Evolutionary conservation across 2,888 invertebrate genomes (phyloP).

Genomic region (Alitta virens): DNA sequence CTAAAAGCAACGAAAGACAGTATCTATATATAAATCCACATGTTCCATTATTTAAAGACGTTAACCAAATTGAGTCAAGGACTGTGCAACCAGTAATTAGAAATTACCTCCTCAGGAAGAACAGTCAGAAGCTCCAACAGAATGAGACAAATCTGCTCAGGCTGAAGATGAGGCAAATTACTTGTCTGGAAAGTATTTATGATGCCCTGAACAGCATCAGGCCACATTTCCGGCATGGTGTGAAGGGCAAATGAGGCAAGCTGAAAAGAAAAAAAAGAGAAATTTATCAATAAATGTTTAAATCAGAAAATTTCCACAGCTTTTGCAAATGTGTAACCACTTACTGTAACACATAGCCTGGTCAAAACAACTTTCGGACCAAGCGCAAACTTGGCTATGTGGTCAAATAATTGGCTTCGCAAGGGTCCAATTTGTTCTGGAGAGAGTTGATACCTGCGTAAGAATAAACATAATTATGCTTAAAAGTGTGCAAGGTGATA

Average conservation of each 20-base stretch:
- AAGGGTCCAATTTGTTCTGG: slow-evolving; percentile 74
- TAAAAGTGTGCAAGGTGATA: too few relatives aligned
- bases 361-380: slow-evolving; percentile 84
- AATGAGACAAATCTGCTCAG: slow-evolving; percentile 66
- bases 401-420: slow-evolving; percentile 74
- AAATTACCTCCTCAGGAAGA: slow-evolving; percentile 76
- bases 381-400: slow-evolving; percentile 72
- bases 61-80: too few relatives aligned
- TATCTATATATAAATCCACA: neutral
- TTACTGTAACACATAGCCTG: slow-evolving; percentile 83
- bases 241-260: slow-evolving; percentile 82
- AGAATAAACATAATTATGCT: neutral
- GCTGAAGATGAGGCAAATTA: slow-evolving; percentile 63
- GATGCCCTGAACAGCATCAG: slow-evolving; percentile 73
- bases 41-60: too few relatives aligned
- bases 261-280: slow-evolving; percentile 61
- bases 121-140: slow-evolving; percentile 81
- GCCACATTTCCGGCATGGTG: slow-evolving; percentile 63
- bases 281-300: too few relatives aligned
- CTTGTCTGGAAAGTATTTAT: slow-evolving; percentile 66
- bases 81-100: too few relatives aligned
- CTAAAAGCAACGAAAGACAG: slow-evolving; percentile 6
- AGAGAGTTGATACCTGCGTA: slow-evolving; percentile 72
- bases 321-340: too few relatives aligned
- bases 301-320: too few relatives aligned